Percentiles rank a stretch among this genome's conserved stretches.
phyloP scores from a whole-genome alignment of 1,140 invertebrate genomes.

The Micrasema longulum region DNA sequence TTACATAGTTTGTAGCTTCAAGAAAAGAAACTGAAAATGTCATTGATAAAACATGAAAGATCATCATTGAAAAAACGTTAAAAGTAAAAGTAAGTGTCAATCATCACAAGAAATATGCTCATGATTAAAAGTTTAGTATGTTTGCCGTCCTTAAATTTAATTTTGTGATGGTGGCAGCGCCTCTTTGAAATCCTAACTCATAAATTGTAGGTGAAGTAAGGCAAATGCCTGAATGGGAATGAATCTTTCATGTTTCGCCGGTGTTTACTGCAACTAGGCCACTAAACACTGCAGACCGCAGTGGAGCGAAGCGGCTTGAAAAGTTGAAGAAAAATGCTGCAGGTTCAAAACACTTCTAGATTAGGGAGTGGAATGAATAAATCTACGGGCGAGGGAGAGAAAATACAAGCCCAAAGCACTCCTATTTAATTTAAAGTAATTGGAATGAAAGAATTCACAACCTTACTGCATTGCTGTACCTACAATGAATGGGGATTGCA shows the following conservation, averaged over 20 bases:
- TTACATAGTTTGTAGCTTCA: too few species aligned
- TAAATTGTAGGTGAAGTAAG: not conserved
- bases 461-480: not conserved
- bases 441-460: slow-evolving; percentile 39
- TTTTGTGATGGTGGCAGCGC: too few species aligned
- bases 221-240: slow-evolving; percentile 27
- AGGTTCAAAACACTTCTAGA: slow-evolving; percentile 17
- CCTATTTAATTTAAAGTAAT: slow-evolving; percentile 44
- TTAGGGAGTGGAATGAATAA: slow-evolving; percentile 24
- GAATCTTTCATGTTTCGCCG: not conserved
- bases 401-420: slow-evolving; percentile 19
- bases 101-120: too few species aligned
- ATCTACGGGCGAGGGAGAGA: not conserved
- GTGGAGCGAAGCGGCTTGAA: not conserved
- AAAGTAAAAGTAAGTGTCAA: too few species aligned
- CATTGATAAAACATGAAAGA: too few species aligned
- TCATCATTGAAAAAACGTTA: too few species aligned
- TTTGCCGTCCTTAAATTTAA: too few species aligned
- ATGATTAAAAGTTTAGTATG: too few species aligned
- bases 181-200: too few species aligned
- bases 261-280: slow-evolving; percentile 13
- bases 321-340: not conserved
- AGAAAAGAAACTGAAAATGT: too few species aligned
- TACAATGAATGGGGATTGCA: slow-evolving; percentile 31
- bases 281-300: not conserved